Conservation (phyloP, 1,140 invertebrate genomes). For the Ooceraea biroi region DNA sequence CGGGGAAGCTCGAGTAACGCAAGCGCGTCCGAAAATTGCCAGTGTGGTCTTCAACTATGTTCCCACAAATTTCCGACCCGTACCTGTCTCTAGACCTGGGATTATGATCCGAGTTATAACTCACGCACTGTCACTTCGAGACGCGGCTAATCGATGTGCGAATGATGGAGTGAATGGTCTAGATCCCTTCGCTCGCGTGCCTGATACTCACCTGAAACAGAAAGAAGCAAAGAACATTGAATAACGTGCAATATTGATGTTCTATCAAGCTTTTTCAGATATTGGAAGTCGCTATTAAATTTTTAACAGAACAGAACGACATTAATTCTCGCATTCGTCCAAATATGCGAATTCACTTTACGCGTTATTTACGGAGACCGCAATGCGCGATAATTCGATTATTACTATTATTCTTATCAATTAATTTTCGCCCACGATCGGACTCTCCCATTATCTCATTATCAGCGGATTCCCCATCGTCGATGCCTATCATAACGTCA, state of each 20-base stretch:
- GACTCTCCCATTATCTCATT: neutral
- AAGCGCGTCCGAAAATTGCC: slow-evolving; percentile 16
- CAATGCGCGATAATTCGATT: no score
- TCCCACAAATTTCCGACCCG: neutral
- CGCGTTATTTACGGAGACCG: neutral
- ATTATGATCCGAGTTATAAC: neutral
- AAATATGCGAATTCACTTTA: neutral
- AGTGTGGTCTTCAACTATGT: neutral
- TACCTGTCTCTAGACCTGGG: neutral
- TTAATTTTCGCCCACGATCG: neutral
- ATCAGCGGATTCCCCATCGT: neutral
- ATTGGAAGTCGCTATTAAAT: no score
- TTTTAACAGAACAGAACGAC: no score
- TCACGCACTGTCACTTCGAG: neutral
- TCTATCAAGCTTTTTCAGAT: neutral
- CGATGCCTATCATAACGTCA: neutral
- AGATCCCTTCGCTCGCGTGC: neutral
- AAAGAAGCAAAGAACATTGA: neutral
- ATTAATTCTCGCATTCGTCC: neutral
- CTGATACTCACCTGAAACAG: neutral
- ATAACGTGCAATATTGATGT: neutral
- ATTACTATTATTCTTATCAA: neutral
- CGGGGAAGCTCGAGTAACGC: neutral
- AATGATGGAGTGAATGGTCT: neutral
- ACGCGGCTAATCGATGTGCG: neutral